Conservation (phyloP, 2,797 vertebrate genomes). For the Xenops minutus region DNA sequence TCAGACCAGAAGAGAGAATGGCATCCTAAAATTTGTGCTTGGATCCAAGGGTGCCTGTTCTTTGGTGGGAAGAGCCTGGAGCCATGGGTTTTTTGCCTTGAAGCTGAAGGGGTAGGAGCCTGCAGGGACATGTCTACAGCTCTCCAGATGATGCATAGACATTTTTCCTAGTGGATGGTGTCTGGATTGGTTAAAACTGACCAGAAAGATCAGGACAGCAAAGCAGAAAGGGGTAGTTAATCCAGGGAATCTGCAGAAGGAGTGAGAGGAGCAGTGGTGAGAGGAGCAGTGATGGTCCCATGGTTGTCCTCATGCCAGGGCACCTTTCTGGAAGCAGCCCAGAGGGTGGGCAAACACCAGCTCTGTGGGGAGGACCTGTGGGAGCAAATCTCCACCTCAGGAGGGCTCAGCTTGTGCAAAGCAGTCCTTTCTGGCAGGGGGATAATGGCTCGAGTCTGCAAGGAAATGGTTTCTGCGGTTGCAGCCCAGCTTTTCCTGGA, state of each 20-base stretch:
- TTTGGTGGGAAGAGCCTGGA: neutral
- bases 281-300: accelerated
- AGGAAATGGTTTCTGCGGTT: constrained; percentile 42
- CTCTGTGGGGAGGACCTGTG: accelerated
- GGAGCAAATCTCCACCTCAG: neutral
- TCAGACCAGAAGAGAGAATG: neutral
- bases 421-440: neutral
- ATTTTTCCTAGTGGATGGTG: neutral
- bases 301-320: neutral
- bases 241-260: neutral
- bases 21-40: neutral
- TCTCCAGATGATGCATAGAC: neutral
- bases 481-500: constrained; percentile 43
- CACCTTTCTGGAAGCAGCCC: neutral
- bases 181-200: neutral
- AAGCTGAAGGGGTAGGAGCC: neutral
- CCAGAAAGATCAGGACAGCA: accelerated
- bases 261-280: accelerated
- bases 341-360: neutral
- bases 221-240: neutral
- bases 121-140: neutral
- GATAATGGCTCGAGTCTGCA: neutral
- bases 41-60: neutral
- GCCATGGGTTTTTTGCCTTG: neutral
- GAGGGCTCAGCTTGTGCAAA: neutral